Evolutionary conservation across 2,888 invertebrate genomes (phyloP), one percentile per base, ranked within the genome.

Genomic region (Lamellibrachia columna): DNA sequence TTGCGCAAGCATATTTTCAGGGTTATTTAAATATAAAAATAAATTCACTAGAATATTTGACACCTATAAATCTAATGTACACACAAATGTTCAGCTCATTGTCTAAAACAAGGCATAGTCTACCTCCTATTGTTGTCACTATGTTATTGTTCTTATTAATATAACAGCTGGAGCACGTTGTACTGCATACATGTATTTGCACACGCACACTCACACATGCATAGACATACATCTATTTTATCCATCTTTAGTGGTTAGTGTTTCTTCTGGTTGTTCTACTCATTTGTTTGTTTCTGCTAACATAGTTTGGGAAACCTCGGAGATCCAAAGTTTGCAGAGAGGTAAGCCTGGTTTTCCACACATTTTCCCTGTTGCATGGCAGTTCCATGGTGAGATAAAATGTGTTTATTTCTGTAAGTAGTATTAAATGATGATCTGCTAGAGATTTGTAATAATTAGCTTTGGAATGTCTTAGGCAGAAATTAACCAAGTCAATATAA

Each of bases 251-350:
- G 75, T 6, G 75, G 75, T 22, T 75, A 75, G 75, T 4, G 15
- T 15, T 75, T 11, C 22, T 4, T 75, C n/a, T 75, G 75, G 22
- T 75, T 75, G 75, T 75, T 75, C 75, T 75, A n/a, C n/a, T 75
- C 75, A 75, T 75, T 75, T 75, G 22, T 40, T 75, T 75, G 75
- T 75, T 75, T 75, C 75, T 75, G 75, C 75, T 75, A 75, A 75
- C 75, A 75, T 75, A 75, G 75, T 75, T 75, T 75, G 75, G 75
- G 75, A 75, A 75, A 75, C 6, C 75, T 75, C 1, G 75, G 75
- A 75, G 75, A 75, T 75, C 75, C 75, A 75, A 75, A 75, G 75
- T 75, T 75, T 75, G 75, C 75, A 75, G 75, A 75, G 75, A 75
- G 75, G 75, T 75, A 75, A 75, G 75, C 22, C n/a, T 22, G 22